Conservation (phyloP, 1,140 invertebrate genomes). For the Pachyrhynchus sulphureomaculatus region DNA sequence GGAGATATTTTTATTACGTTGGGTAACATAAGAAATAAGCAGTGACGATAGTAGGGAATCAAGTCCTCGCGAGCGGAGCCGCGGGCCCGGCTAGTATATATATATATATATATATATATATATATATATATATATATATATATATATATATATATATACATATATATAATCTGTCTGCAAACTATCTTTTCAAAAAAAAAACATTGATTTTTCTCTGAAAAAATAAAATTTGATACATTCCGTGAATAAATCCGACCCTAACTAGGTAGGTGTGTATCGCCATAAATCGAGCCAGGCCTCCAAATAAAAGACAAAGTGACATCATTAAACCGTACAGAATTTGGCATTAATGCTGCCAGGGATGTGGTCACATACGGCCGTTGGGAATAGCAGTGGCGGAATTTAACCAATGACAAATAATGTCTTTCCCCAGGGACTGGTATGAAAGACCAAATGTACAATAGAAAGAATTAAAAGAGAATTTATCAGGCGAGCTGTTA, state of each 20-base stretch:
- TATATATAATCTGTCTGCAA: too few relatives aligned
- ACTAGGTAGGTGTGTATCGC: background rate
- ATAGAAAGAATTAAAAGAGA: constrained; percentile 31
- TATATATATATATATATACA: too few relatives aligned
- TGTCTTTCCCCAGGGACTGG: constrained; percentile 2
- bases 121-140: too few relatives aligned
- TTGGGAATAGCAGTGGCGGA: background rate
- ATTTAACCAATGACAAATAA: constrained; percentile 26
- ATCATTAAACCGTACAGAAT: constrained; percentile 24
- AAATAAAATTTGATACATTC: too few relatives aligned
- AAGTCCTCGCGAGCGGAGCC: too few relatives aligned
- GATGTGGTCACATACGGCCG: constrained; percentile 15
- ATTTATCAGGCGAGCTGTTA: constrained; percentile 12
- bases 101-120: too few relatives aligned
- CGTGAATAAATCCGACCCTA: background rate
- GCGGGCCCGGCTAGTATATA: too few relatives aligned
- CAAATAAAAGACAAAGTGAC: constrained; percentile 14
- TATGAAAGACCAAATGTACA: constrained; percentile 13
- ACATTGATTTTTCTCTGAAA: too few relatives aligned
- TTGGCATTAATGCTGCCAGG: constrained; percentile 8
- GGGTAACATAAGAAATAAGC: too few relatives aligned
- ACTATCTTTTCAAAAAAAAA: too few relatives aligned
- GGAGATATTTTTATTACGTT: too few relatives aligned
- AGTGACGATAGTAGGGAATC: too few relatives aligned
- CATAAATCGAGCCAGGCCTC: background rate